Evolutionary conservation across 2,113 vertebrate species (phyloP).

Genomic region (Tinamus guttatus): DNA sequence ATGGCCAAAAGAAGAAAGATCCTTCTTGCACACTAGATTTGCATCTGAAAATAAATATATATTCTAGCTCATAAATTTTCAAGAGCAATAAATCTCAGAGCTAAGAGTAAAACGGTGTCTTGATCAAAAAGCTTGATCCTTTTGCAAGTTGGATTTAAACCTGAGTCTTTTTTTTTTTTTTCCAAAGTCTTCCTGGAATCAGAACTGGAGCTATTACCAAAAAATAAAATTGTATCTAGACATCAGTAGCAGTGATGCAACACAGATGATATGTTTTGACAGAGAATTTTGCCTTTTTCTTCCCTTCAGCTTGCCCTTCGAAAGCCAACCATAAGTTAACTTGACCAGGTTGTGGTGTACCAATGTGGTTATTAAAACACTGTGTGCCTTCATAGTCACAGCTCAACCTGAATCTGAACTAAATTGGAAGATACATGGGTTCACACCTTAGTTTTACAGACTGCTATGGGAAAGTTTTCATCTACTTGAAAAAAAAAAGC

Average conservation of each 20-base stretch:
- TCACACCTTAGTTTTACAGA: slow-evolving; percentile 21
- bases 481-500: not conserved
- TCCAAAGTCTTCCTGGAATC: not conserved
- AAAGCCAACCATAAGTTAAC: not conserved
- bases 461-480: not conserved
- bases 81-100: not conserved
- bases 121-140: not conserved
- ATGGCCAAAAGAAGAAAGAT: not conserved
- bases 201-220: not conserved
- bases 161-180: not conserved
- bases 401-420: slow-evolving; percentile 17
- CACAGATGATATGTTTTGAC: not conserved
- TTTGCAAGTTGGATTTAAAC: not conserved
- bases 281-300: not conserved
- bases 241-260: not conserved
- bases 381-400: not conserved
- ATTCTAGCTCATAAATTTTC: not conserved
- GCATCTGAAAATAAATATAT: not conserved
- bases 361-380: slow-evolving; percentile 11
- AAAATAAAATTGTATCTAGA: not conserved
- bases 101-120: not conserved
- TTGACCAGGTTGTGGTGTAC: not conserved
- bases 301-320: not conserved
- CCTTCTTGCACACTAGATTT: not conserved
- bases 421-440: not conserved